phyloP scores from a whole-genome alignment of 2,113 vertebrate genomes.

The Sander vitreus region DNA sequence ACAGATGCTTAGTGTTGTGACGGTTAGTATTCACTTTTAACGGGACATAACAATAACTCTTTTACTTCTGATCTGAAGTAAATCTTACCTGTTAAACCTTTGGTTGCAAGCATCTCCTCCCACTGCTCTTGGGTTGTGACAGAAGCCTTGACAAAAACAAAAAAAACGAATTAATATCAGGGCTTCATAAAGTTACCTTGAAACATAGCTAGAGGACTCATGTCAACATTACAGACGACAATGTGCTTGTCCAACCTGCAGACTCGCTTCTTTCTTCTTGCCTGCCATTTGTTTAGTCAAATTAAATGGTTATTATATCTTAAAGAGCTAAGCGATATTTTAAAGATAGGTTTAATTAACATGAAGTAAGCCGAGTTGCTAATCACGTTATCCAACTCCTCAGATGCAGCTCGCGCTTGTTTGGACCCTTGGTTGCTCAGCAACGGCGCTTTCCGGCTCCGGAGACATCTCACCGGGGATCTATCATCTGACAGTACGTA shows the following conservation, averaged over 20 bases:
- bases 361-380: background rate
- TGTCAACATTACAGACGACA: background rate
- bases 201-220: background rate
- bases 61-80: background rate
- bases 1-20: background rate
- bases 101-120: conserved; percentile 90
- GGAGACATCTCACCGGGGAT: background rate
- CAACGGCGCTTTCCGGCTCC: conserved; percentile 49
- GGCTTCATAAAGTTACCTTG: background rate
- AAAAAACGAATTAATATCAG: background rate
- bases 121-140: conserved; percentile 93
- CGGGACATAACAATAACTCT: background rate
- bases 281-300: conserved; percentile 75
- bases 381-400: background rate
- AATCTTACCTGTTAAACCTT: conserved; percentile 90
- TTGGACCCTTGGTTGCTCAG: conserved; percentile 74
- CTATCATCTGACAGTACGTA: background rate
- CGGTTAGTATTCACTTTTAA: background rate
- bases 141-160: conserved; percentile 78
- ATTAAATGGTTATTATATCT: background rate
- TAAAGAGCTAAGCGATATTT: background rate
- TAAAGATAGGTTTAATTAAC: background rate
- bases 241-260: conserved; percentile 77
- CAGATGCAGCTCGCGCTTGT: conserved; percentile 47
- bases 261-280: conserved; percentile 85